Percentiles rank a stretch among this genome's conserved stretches.
These are phyloP conservation scores for Eriocheir sinensis DNA, from an alignment of 1,140 invertebrate species.

Conservation along the genomic window DNA sequence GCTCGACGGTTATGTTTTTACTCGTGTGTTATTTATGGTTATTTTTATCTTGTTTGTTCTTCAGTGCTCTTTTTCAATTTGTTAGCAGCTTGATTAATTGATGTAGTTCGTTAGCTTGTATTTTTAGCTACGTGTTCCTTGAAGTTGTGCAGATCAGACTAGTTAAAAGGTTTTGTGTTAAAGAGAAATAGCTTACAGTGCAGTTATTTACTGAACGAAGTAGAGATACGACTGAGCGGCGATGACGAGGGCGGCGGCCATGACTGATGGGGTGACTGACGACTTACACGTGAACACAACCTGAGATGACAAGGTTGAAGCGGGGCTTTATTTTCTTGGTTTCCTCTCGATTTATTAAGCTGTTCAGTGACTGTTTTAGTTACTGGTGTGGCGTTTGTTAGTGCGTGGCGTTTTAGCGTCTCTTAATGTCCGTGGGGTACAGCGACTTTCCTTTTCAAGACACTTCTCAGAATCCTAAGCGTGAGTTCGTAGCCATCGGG, in stretches of 20 bases:
- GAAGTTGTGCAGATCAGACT: background rate
- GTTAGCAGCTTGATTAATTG: background rate
- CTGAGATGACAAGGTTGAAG: background rate
- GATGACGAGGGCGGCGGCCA: background rate
- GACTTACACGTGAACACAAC: background rate
- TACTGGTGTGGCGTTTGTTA: slow-evolving; percentile 1
- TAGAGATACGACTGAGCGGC: background rate
- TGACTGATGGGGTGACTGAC: background rate
- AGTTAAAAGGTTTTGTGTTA: background rate
- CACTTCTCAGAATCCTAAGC: slow-evolving; percentile 20
- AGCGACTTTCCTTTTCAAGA: background rate
- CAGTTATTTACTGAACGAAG: background rate
- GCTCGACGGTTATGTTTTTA: background rate
- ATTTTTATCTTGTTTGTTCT: background rate
- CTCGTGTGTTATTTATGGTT: background rate
- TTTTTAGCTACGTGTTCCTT: too few relatives aligned
- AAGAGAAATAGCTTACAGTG: background rate
- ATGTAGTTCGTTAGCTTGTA: too few relatives aligned
- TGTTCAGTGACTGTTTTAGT: background rate
- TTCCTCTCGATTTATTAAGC: background rate
- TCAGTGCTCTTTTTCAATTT: slow-evolving; percentile 9
- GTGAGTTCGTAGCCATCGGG: slow-evolving; percentile 20
- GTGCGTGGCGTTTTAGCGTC: slow-evolving; percentile 29
- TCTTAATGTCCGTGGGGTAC: slow-evolving; percentile 67
- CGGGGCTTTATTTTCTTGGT: background rate